Percentiles rank a stretch among this genome's conserved stretches.
These are phyloP conservation scores for Enteromius afrohamiltoni DNA, from an alignment of 2,797 vertebrate genomes.

Conservation along the genomic window DNA sequence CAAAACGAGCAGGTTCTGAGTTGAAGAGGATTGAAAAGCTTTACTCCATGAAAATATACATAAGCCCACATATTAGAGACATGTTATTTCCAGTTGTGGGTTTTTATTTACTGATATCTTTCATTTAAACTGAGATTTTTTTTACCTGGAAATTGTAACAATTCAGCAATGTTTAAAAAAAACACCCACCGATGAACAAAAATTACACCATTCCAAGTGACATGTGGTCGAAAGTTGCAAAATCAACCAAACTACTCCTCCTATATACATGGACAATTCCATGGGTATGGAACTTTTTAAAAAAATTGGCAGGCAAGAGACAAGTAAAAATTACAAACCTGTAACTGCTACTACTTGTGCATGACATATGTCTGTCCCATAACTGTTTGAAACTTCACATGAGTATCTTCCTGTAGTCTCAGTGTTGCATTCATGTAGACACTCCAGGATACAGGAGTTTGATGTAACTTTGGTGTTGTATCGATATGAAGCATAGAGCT, in stretches of 20 bases:
- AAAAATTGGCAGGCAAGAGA: slow-evolving; percentile 61
- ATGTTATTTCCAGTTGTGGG: neutral
- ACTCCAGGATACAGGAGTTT: slow-evolving; percentile 48
- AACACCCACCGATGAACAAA: neutral
- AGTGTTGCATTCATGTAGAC: slow-evolving; percentile 45
- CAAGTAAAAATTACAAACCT: slow-evolving; percentile 48
- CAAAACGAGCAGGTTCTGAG: slow-evolving; percentile 79
- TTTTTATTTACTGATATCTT: neutral
- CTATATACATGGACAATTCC: neutral
- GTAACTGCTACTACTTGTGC: slow-evolving; percentile 40
- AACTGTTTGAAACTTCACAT: slow-evolving; percentile 77
- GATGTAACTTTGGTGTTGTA: slow-evolving; percentile 50
- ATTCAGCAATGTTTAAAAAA: slow-evolving; percentile 7
- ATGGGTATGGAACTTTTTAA: slow-evolving; percentile 67
- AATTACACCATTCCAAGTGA: slow-evolving; percentile 38
- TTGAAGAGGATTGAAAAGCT: slow-evolving; percentile 27
- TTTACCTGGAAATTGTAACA: neutral
- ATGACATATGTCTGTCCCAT: slow-evolving; percentile 48
- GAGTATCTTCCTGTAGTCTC: slow-evolving; percentile 52
- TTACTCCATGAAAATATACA: neutral
- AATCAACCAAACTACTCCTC: slow-evolving; percentile 41
- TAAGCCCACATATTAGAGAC: neutral
- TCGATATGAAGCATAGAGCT: slow-evolving; percentile 81
- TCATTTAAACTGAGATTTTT: neutral
- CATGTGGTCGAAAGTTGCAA: slow-evolving; percentile 60